Percentiles rank a stretch among this genome's conserved stretches.
phyloP scores from a whole-genome alignment of 2,113 vertebrate genomes.

The Tauraco erythrolophus region DNA sequence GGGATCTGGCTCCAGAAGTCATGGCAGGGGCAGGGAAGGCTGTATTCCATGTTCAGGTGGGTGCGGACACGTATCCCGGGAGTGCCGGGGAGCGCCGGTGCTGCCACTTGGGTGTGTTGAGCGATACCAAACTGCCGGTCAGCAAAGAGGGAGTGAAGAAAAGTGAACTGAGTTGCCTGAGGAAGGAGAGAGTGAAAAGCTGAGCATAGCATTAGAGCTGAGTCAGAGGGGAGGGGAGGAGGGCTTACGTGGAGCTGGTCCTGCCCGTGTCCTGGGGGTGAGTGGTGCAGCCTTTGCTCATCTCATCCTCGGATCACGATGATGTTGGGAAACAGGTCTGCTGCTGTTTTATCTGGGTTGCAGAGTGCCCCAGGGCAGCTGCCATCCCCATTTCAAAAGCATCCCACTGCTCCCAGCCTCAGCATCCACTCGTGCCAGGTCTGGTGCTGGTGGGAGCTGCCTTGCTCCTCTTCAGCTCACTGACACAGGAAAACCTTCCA shows the following conservation, averaged over 20 bases:
- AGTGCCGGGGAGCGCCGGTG: background rate
- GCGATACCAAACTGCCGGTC: background rate
- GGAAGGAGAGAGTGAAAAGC: background rate
- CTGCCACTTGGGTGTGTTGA: background rate
- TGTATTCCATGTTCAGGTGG: accelerated
- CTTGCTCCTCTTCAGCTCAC: background rate
- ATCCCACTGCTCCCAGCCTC: background rate
- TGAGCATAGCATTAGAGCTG: slow-evolving; percentile 32
- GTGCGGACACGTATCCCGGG: background rate
- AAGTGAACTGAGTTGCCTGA: background rate
- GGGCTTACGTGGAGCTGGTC: background rate
- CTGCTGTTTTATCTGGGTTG: background rate
- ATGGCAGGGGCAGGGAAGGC: too few relatives aligned
- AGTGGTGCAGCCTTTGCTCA: background rate
- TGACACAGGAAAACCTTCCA: background rate
- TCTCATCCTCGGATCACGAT: background rate
- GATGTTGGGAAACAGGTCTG: background rate
- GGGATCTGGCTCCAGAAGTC: background rate
- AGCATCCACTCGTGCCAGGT: accelerated
- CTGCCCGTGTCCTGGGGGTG: background rate
- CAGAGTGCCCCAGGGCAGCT: background rate
- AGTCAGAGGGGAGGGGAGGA: slow-evolving; percentile 40
- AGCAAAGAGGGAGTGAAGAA: background rate
- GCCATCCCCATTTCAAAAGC: background rate
- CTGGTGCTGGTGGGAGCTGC: background rate